Evolutionary conservation across 2,113 vertebrate genomes (phyloP).

Genomic region (Embiotoca jacksoni): DNA sequence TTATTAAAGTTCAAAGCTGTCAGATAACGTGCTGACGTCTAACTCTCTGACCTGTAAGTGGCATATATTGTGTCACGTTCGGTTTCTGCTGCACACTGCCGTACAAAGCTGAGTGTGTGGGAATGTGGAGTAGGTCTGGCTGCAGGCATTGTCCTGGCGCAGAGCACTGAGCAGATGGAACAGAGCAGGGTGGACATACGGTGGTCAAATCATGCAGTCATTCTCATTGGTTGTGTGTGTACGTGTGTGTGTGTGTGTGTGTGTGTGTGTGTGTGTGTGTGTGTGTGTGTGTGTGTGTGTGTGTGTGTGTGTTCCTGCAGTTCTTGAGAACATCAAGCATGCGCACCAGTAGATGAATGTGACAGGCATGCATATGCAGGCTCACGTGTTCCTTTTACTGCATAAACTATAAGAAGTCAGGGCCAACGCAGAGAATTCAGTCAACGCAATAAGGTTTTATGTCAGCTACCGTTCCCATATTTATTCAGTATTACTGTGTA

Average conservation of each 20-base stretch:
- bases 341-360: background rate
- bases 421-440: background rate
- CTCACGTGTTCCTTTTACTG: background rate
- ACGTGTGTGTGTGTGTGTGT: background rate
- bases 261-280: background rate
- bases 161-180: slow-evolving; percentile 56
- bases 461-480: too few relatives aligned
- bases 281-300: background rate
- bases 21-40: background rate
- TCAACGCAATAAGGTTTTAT: too few relatives aligned
- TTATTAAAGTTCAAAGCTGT: background rate
- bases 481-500: background rate
- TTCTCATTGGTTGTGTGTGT: background rate
- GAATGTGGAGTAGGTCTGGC: slow-evolving; percentile 52
- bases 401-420: background rate
- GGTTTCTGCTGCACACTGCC: slow-evolving; percentile 17
- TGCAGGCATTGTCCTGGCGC: slow-evolving; percentile 50
- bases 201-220: slow-evolving; percentile 47
- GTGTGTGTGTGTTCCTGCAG: slow-evolving; percentile 7
- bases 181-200: slow-evolving; percentile 61
- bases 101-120: slow-evolving; percentile 30
- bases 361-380: background rate
- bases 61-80: background rate
- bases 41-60: background rate
- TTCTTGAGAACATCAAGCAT: slow-evolving; percentile 4